Evolutionary conservation across 2,888 invertebrate species (phyloP).

Genomic region (Ditylenchus weischeri): DNA sequence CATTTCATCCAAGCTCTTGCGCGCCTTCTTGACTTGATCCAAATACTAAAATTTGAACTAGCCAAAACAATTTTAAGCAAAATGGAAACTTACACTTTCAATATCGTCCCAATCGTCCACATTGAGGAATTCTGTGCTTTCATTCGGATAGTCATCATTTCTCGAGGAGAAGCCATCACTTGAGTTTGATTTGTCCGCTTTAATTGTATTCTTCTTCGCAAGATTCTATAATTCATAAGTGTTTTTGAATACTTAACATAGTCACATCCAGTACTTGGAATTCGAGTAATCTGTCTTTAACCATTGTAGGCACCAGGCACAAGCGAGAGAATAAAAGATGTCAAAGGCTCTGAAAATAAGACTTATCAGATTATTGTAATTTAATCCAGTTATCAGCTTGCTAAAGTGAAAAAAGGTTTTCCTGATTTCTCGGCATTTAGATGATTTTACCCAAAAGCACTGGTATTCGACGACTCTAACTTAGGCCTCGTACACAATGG

Average conservation of each 20-base stretch:
- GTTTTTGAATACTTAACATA: neutral
- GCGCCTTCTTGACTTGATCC: constrained; percentile 13
- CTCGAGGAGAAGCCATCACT: constrained; percentile 4
- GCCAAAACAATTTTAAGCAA: constrained; percentile 1
- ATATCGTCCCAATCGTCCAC: constrained; percentile 26
- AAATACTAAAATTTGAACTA: constrained; percentile 31
- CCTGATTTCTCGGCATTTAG: too few species aligned
- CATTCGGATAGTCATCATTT: constrained; percentile 9
- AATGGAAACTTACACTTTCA: constrained; percentile 12
- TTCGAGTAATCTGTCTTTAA: constrained; percentile 32
- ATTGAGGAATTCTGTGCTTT: constrained; percentile 14
- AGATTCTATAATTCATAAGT: neutral
- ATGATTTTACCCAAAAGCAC: too few species aligned
- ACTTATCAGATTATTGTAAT: too few species aligned
- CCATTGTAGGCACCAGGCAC: constrained; percentile 20
- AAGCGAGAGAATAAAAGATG: neutral
- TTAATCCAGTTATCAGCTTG: too few species aligned
- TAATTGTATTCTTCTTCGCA: constrained; percentile 2
- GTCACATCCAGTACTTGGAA: constrained; percentile 30
- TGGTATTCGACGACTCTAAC: too few species aligned
- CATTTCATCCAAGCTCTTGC: constrained; percentile 25
- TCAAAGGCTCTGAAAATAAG: neutral
- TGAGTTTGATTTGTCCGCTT: neutral
- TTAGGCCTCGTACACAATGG: too few species aligned
- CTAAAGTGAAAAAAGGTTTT: too few species aligned